Evolutionary conservation across 2,888 invertebrate genomes (phyloP).

Genomic region (Ophion obscuratus): DNA sequence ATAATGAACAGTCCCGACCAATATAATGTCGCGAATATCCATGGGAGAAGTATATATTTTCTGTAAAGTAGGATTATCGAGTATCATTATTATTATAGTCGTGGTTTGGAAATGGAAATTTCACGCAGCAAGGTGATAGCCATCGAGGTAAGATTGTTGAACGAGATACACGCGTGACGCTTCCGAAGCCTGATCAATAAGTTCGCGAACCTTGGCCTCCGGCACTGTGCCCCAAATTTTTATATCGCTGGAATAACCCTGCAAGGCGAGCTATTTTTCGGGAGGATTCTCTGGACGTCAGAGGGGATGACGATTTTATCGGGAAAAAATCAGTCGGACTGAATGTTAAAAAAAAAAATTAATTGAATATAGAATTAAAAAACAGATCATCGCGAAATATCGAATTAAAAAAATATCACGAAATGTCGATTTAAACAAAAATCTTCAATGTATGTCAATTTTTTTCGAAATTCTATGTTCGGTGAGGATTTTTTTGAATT

Average conservation of each 20-base stretch:
- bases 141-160: conserved; percentile 19
- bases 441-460: too few species aligned
- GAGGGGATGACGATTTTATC: not conserved
- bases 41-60: conserved; percentile 66
- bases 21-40: conserved; percentile 58
- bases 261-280: not conserved
- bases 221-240: not conserved
- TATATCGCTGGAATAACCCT: not conserved
- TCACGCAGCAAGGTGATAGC: conserved; percentile 17
- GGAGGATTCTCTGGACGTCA: not conserved
- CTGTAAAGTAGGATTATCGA: conserved; percentile 66
- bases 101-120: conserved; percentile 43
- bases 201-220: not conserved
- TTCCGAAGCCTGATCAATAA: not conserved
- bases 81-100: conserved; percentile 52
- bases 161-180: not conserved
- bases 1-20: conserved; percentile 54
- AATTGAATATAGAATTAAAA: too few species aligned
- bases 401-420: too few species aligned
- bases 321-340: not conserved
- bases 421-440: too few species aligned
- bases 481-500: too few species aligned
- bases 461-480: too few species aligned
- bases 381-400: not conserved
- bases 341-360: too few species aligned